Conservation (phyloP, 2,797 vertebrate genomes). For the Chelidonichthys spinosus region DNA sequence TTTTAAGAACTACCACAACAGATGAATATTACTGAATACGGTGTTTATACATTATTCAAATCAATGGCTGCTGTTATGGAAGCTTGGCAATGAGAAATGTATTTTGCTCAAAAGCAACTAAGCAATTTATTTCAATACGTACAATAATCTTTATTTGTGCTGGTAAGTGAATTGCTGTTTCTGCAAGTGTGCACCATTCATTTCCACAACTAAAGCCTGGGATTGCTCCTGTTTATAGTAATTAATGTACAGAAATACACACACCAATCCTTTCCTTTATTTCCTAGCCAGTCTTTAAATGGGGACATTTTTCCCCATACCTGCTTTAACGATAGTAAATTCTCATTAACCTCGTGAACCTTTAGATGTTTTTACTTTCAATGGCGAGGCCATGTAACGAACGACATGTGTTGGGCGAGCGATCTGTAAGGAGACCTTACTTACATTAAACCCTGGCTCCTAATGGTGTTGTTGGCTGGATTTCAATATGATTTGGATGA, state of each 20-base stretch:
- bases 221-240: constrained; percentile 17
- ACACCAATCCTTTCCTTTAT: not conserved
- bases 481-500: constrained; percentile 58
- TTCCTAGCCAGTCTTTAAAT: not conserved
- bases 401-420: not conserved
- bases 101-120: not conserved
- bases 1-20: too few species aligned
- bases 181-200: constrained; percentile 18
- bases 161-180: constrained; percentile 9
- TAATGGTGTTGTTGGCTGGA: constrained; percentile 60
- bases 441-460: constrained; percentile 58
- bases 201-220: not conserved
- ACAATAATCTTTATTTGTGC: not conserved
- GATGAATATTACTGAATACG: not conserved
- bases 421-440: constrained; percentile 26
- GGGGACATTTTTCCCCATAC: not conserved
- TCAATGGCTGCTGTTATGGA: not conserved
- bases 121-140: constrained; percentile 1
- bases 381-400: not conserved
- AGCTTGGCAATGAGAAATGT: not conserved
- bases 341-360: constrained; percentile 10
- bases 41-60: not conserved
- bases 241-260: constrained; percentile 9
- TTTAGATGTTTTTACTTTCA: constrained; percentile 23
- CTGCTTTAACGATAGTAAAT: not conserved